Evolutionary conservation across 2,797 vertebrate genomes (phyloP).

Genomic region (Eulemur rubriventer): DNA sequence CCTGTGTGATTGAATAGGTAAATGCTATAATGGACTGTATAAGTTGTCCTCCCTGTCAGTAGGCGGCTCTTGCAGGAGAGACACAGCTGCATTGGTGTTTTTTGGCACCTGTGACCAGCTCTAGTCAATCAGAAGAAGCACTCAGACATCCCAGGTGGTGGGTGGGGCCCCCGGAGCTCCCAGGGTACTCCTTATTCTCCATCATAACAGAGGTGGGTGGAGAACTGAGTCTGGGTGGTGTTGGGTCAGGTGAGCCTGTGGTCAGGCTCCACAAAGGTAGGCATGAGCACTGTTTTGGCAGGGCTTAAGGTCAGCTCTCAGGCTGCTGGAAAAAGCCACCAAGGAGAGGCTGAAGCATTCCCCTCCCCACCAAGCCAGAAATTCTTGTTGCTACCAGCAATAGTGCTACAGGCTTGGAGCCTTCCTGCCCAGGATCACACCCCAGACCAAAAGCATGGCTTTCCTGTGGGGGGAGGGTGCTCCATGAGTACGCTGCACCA

Average conservation of each 20-base stretch:
- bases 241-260: background rate
- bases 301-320: background rate
- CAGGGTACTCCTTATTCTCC: background rate
- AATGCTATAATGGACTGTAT: background rate
- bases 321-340: background rate
- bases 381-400: background rate
- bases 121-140: background rate
- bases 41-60: background rate
- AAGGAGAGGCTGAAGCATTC: background rate
- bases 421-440: background rate
- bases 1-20: background rate
- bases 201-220: background rate
- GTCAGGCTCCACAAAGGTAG: background rate
- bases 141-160: background rate
- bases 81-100: background rate
- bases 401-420: background rate
- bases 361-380: background rate
- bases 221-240: background rate
- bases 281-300: background rate
- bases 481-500: background rate
- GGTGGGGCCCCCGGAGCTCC: background rate
- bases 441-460: background rate
- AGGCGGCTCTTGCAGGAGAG: background rate
- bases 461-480: background rate
- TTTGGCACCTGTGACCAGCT: background rate